Conservation (phyloP, 2,888 invertebrate genomes). For the Bimastos eiseni region DNA sequence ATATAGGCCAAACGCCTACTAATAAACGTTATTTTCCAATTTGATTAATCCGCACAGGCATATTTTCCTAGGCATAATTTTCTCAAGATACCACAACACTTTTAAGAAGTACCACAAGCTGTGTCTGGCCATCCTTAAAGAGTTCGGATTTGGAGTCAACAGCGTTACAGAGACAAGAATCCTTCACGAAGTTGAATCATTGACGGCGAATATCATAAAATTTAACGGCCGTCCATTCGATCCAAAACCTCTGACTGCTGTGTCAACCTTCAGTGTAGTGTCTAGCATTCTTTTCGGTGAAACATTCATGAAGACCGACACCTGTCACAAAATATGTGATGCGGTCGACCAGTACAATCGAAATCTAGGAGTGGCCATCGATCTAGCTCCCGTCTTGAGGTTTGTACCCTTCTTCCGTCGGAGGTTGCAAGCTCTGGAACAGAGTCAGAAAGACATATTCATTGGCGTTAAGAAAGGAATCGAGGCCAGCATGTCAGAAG, state of each 20-base stretch:
- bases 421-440: no score
- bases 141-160: constrained; percentile 35
- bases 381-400: no score
- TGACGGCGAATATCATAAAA: not conserved
- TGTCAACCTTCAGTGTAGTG: not conserved
- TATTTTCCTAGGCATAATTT: not conserved
- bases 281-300: constrained; percentile 15
- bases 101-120: constrained; percentile 33
- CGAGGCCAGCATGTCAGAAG: no score
- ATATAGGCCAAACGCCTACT: no score
- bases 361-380: no score
- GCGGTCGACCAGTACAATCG: no score
- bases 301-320: not conserved
- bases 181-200: constrained; percentile 16
- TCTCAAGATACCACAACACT: constrained; percentile 22
- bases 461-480: no score
- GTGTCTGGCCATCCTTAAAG: constrained; percentile 29
- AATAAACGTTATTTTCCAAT: not conserved
- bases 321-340: not conserved
- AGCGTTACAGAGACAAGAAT: constrained; percentile 31
- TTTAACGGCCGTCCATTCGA: not conserved
- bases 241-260: not conserved
- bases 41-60: not conserved
- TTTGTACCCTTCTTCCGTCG: no score
- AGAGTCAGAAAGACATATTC: no score